These are phyloP conservation scores for Sebastes jordani DNA, from an alignment of 2,797 vertebrate species.

Conservation along the genomic window DNA sequence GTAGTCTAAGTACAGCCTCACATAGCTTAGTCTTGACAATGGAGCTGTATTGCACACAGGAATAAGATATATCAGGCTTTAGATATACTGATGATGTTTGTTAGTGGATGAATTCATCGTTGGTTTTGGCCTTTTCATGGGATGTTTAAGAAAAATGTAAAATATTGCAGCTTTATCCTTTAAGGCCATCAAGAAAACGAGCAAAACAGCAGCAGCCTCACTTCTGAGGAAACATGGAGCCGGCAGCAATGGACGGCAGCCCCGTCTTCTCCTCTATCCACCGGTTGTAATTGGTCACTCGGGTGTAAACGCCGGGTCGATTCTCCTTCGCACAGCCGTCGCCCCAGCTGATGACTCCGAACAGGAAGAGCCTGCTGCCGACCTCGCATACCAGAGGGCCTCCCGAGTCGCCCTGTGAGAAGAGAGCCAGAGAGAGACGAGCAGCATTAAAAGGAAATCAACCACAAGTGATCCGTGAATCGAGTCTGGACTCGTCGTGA, in stretches of 20 bases:
- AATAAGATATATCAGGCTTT: background rate
- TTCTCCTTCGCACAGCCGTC: slow-evolving; percentile 82
- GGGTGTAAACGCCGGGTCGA: slow-evolving; percentile 94
- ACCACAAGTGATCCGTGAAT: background rate
- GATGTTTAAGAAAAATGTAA: background rate
- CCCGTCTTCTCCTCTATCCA: slow-evolving; percentile 85
- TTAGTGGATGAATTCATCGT: background rate
- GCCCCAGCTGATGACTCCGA: slow-evolving; percentile 96
- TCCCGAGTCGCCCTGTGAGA: slow-evolving; percentile 91
- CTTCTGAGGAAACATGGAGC: slow-evolving; percentile 64
- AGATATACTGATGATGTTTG: too few relatives aligned
- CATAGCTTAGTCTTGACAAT: too few relatives aligned
- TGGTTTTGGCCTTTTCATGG: background rate
- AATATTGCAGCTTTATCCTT: background rate
- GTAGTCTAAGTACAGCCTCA: too few relatives aligned
- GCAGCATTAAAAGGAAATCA: background rate
- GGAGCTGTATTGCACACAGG: fast-evolving
- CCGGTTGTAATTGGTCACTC: slow-evolving; percentile 86
- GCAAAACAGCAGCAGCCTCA: slow-evolving; percentile 4
- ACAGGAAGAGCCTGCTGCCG: slow-evolving; percentile 79
- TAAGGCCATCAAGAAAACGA: background rate
- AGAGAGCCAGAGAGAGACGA: background rate
- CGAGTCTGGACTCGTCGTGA: background rate
- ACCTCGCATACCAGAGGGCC: slow-evolving; percentile 90
- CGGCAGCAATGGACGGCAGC: slow-evolving; percentile 37